These are phyloP conservation scores for Stenoptilia bipunctidactyla DNA, from an alignment of 2,888 invertebrate genomes.

Conservation along the genomic window DNA sequence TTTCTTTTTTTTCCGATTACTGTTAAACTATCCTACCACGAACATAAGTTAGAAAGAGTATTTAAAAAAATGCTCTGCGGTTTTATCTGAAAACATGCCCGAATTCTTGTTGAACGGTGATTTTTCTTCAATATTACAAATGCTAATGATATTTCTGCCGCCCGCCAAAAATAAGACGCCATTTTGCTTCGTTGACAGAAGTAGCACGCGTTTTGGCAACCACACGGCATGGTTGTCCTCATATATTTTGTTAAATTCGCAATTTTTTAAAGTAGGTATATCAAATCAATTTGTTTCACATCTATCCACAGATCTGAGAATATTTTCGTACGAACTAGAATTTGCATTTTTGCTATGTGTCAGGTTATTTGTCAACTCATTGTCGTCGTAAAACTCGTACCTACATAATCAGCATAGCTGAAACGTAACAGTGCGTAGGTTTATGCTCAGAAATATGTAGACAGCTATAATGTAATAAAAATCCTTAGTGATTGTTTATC, in stretches of 20 bases:
- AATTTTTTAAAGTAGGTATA: background rate
- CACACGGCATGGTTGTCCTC: background rate
- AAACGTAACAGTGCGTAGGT: background rate
- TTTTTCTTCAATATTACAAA: conserved; percentile 41
- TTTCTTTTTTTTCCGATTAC: too few species aligned
- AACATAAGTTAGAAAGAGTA: too few species aligned
- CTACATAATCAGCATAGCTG: background rate
- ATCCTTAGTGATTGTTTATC: too few species aligned
- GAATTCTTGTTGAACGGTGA: conserved; percentile 13
- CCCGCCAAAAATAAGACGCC: conserved; percentile 55
- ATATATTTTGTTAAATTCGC: conserved; percentile 14
- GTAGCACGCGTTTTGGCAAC: conserved; percentile 34
- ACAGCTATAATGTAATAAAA: too few species aligned
- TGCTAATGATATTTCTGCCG: conserved; percentile 43
- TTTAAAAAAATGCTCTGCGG: too few species aligned
- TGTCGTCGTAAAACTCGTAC: background rate
- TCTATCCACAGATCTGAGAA: too few species aligned
- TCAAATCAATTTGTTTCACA: too few species aligned
- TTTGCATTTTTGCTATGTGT: conserved; percentile 15
- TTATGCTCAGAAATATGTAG: background rate
- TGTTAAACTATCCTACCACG: too few species aligned
- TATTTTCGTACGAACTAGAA: too few species aligned
- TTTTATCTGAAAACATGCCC: background rate
- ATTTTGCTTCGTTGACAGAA: conserved; percentile 60
- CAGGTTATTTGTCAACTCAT: conserved; percentile 18